Evolutionary conservation across 2,113 vertebrate species (phyloP), one percentile per base, ranked within the genome.

Genomic region (Melozone crissalis): DNA sequence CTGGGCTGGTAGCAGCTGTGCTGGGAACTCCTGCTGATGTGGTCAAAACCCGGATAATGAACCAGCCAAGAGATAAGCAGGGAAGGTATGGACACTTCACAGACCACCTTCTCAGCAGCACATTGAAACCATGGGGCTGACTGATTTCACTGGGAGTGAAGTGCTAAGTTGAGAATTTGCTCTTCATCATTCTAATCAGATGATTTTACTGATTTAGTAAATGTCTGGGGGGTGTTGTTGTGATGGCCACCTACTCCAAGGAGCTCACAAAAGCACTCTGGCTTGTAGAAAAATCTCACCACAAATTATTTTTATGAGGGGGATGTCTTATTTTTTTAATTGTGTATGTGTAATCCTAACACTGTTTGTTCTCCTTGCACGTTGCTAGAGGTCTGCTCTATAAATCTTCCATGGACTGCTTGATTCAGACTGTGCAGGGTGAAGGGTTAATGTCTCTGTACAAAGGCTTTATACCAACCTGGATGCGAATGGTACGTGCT

Each of bases 21-120:
- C 96, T 99, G 97, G 98, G 98, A 96, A 98, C 98, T 35, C 98
- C 98, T 35, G 98, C 98, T 7, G 98, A 99, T 7, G 98, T 99
- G 51, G 97, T 99, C 88, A 99, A 99, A 97, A 99, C 98, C 27
- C 96, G 98, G 94, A 98, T 99, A 93, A 99, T 99, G 98, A 99
- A 99, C 94, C 98, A 99, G 90, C 98, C 98, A 1, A 97, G 98
- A 95, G 98, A 98, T 71, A 90, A 94, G 65, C 97, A 98, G 81
- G 98, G 98, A 87, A 98, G 98, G 98, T 98, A 90, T 7, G 17
- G 52, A 57, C 61, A 16, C 24, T 28, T 43, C 0, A 0, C 58
- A 69, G 16, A 69, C 11, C 0, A 0, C 30, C 16, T n/a, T n/a
- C n/a, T 18, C 65, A 24, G 26, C 8, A 67, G 41, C 30, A 62